phyloP scores from a whole-genome alignment of 1,140 invertebrate genomes.

The Trinorchestia longiramus region DNA sequence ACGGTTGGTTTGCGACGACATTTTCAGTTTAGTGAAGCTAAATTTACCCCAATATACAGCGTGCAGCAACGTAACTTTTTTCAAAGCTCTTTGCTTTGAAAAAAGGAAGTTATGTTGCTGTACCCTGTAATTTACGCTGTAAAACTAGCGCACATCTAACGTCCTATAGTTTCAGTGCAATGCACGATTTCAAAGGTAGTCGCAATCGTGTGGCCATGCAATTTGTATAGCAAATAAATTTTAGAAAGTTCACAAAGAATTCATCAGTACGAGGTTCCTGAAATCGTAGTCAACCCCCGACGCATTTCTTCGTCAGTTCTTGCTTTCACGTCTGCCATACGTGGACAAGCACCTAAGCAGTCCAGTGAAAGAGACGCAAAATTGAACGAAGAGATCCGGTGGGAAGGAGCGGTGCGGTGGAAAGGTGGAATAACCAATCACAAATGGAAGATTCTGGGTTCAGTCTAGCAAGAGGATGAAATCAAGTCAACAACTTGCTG shows the following conservation, averaged over 20 bases:
- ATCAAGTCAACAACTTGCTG: not conserved
- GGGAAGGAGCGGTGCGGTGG: too few relatives aligned
- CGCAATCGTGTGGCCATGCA: not conserved
- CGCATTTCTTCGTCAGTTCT: not conserved
- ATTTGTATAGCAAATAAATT: too few relatives aligned
- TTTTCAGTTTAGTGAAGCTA: not conserved
- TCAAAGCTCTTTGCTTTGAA: too few relatives aligned
- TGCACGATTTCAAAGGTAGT: not conserved
- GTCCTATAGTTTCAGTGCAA: not conserved
- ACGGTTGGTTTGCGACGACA: not conserved
- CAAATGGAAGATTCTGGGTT: not conserved
- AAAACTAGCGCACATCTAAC: not conserved
- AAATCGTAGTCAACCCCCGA: too few relatives aligned
- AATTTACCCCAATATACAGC: not conserved
- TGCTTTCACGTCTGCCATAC: too few relatives aligned
- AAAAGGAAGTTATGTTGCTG: too few relatives aligned
- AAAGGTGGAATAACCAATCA: not conserved
- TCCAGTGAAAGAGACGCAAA: too few relatives aligned
- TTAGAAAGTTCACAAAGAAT: not conserved
- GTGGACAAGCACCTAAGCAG: too few relatives aligned
- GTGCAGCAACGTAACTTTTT: too few relatives aligned
- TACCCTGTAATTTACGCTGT: not conserved
- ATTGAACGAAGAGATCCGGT: too few relatives aligned
- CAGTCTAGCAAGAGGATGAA: not conserved
- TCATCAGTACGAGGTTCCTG: not conserved